phyloP scores from a whole-genome alignment of 2,113 vertebrate genomes.

The Aldabrachelys gigantea region DNA sequence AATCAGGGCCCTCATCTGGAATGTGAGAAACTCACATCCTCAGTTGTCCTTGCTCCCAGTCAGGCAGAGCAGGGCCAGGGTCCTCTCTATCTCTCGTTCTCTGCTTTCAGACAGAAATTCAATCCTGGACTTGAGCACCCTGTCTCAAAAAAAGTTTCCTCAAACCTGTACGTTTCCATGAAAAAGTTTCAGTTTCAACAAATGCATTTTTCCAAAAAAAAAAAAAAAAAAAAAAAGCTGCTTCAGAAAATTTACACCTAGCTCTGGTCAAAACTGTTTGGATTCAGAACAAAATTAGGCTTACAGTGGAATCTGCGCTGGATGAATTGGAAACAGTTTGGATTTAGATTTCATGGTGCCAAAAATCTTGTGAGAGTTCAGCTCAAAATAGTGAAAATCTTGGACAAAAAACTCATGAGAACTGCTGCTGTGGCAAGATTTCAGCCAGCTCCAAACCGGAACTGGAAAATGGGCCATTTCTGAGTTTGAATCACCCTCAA shows the following conservation, averaged over 20 bases:
- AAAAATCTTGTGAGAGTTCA: slow-evolving; percentile 62
- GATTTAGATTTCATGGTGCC: slow-evolving; percentile 59
- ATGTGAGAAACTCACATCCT: not conserved
- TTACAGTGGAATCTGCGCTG: slow-evolving; percentile 58
- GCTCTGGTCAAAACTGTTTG: slow-evolving; percentile 20
- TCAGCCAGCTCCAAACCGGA: slow-evolving; percentile 75
- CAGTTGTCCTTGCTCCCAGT: not conserved
- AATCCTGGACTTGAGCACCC: not conserved
- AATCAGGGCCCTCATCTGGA: not conserved
- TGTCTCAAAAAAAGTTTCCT: not conserved
- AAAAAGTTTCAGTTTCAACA: not conserved
- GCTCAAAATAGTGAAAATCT: slow-evolving; percentile 71
- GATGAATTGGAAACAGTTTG: slow-evolving; percentile 64
- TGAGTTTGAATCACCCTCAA: slow-evolving; percentile 64
- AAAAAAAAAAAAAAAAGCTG: not conserved
- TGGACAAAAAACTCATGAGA: slow-evolving; percentile 67
- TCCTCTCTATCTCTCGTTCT: not conserved
- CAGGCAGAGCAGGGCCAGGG: not conserved
- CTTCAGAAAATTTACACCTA: not conserved
- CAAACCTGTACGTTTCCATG: not conserved
- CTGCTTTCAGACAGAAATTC: not conserved
- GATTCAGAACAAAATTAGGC: slow-evolving; percentile 58
- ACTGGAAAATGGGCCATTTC: slow-evolving; percentile 74
- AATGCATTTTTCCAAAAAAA: not conserved
- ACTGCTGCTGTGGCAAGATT: slow-evolving; percentile 71